Percentiles rank a stretch among this genome's conserved stretches.
phyloP scores from a whole-genome alignment of 2,113 vertebrate genomes.

The Brachionichthys hirsutus region DNA sequence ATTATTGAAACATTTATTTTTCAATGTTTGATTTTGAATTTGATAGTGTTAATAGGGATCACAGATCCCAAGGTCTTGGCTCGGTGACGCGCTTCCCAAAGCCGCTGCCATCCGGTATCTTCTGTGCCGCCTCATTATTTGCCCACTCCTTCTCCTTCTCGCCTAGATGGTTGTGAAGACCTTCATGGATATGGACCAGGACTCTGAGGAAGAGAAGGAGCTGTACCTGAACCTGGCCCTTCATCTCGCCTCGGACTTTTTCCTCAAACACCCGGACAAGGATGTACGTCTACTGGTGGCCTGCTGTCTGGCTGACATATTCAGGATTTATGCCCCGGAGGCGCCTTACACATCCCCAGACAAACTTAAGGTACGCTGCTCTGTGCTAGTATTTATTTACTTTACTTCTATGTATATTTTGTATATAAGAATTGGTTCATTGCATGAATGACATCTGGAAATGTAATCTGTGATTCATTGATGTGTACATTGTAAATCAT shows the following conservation, averaged over 20 bases:
- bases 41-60: neutral
- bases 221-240: constrained; percentile 95
- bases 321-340: constrained; percentile 97
- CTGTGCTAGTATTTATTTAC: too few species aligned
- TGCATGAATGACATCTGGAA: too few species aligned
- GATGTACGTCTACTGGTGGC: constrained; percentile 96
- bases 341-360: constrained; percentile 97
- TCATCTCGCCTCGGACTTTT: constrained; percentile 98
- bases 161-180: constrained; percentile 98
- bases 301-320: constrained; percentile 98
- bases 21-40: neutral
- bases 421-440: too few species aligned
- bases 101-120: neutral
- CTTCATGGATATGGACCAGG: constrained; percentile 99
- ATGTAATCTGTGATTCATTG: too few species aligned
- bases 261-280: constrained; percentile 98
- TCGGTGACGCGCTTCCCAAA: neutral
- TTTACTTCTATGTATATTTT: too few species aligned
- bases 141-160: neutral
- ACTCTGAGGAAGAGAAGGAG: constrained; percentile 99
- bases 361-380: constrained; percentile 88
- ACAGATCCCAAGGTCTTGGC: neutral
- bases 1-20: neutral
- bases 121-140: neutral
- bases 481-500: too few species aligned